A percentile compares a stretch with the other conserved stretches of the same genome.
Conservation (phyloP, 2,797 vertebrate genomes). For the Cyclura pinguis region DNA sequence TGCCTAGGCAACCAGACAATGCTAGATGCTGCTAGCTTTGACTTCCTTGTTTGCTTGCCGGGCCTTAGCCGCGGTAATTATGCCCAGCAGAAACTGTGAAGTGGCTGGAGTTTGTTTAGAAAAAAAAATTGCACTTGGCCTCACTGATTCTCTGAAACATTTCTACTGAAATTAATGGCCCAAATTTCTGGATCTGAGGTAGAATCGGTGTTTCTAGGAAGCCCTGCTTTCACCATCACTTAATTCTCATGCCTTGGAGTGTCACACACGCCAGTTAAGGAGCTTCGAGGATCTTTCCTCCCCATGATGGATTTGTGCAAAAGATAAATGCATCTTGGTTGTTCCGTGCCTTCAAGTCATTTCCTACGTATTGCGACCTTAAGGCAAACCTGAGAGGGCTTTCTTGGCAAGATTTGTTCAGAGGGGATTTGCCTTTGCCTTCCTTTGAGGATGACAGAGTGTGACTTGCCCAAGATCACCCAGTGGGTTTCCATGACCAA, state of each 20-base stretch:
- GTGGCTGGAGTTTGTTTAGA: neutral
- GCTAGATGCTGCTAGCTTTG: neutral
- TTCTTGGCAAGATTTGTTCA: too few relatives aligned
- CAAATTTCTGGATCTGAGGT: neutral
- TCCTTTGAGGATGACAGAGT: too few relatives aligned
- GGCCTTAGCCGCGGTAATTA: neutral
- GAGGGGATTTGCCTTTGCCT: too few relatives aligned
- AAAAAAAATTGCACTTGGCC: neutral
- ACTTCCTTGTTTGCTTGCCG: neutral
- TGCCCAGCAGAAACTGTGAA: neutral
- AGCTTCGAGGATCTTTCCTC: neutral
- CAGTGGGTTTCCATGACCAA: too few relatives aligned
- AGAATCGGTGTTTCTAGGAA: neutral
- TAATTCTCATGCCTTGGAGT: neutral
- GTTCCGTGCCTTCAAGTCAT: too few relatives aligned
- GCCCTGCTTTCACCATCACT: neutral
- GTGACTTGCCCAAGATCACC: too few relatives aligned
- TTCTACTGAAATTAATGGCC: neutral
- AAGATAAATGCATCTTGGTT: neutral
- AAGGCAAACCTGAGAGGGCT: too few relatives aligned
- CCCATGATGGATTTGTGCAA: neutral
- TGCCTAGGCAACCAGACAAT: neutral
- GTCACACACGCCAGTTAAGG: neutral
- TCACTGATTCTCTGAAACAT: neutral
- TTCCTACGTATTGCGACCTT: too few relatives aligned